Evolutionary conservation across 2,113 vertebrate genomes (phyloP), one percentile per base, ranked within the genome.

Genomic region (Trinectes maculatus): DNA sequence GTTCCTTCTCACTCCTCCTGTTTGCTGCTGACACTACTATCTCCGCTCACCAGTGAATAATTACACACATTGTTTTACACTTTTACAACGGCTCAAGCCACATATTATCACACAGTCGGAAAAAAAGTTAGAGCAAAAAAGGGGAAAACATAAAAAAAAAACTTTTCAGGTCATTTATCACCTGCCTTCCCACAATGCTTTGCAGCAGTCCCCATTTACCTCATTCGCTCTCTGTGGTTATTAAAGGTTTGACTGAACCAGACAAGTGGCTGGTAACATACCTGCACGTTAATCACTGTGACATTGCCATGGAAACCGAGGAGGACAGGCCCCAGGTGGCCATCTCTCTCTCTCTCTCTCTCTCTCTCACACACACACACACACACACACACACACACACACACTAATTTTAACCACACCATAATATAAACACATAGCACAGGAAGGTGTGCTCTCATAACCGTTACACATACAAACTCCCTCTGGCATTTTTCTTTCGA

Each of bases 281-380:
- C 61, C 65, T 64, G 70, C 43, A 49, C 71, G 77, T 87, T 87
- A 87, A 89, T 87, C 88, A 89, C 74, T 28, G 74, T 15, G 52
- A 85, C 77, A 75, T 71, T 19, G 9, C 68, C 42, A 48, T 49
- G 2, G 77, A 61, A 85, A 80, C 78, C 78, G 79, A 83, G 51
- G 77, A 85, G 85, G 80, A 87, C 76, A 49, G 74, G 71, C 82
- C 87, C 84, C 89, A 85, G 57, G 83, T 73, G 87, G 58, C 78
- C 52, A 34, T 24, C 47, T 58, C 62, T 24, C 56, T 43, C 26
- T 6, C 34, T 7, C 56, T 43, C 65, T n/a, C 59, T 51, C 26
- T 8, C 44, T 2, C 55, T 13, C 48, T 18, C 46, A 49, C 39
- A 61, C 58, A 48, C 10, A 26, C 31, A 49, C 4, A 63, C 71